Base-by-base conservation (phyloP, 2,113 vertebrate species). In the Circaetus gallicus region DNA sequence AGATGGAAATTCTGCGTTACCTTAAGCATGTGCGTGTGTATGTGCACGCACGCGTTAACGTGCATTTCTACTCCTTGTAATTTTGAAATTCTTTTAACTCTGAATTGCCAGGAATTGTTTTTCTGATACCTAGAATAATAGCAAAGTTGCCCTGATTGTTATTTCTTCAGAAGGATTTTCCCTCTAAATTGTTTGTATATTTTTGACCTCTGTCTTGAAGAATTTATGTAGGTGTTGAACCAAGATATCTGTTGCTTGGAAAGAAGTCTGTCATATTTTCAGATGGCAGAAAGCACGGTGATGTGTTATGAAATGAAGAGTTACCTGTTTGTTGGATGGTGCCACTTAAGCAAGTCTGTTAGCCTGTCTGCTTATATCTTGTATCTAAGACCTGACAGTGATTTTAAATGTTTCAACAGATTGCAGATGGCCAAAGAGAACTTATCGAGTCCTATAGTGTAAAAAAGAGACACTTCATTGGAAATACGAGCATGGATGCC, bases 401-500 rank as follows among this genome's bases (percentile, higher is more conserved):
- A 49, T 40, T 93, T 96, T 63, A 86, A 93, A 93, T 96, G 55
- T 97, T 82, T 89, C 79, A 90, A 82, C 96, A 99, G 99, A 99
- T 99, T 97, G 99, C 99, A 70, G 99, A 99, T 90, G 99, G 99
- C 89, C 99, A 99, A 83, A 99, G 99, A 95, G 98, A 98, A 25
- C 98, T 99, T 58, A 98, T 99, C 1, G 98, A 98, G 62, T 98
- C 98, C 16, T 99, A 99, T 96, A 99, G 99, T 94, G 99, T 99
- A 31, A 99, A 99, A 97, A 99, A 98, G 97, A 99, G 99, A 85
- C 99, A 99, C 87, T 99, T 99, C n/a, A 99, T 99, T 96, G 99
- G 99, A 70, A 99, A 99, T 97, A 99, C 99, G 2, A 99, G 99
- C 96, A 99, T 99, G 99, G 99, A 99, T 61, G 99, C 99, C 59